Base-by-base conservation (phyloP, 2,113 vertebrate species). In the Abramis brama region DNA sequence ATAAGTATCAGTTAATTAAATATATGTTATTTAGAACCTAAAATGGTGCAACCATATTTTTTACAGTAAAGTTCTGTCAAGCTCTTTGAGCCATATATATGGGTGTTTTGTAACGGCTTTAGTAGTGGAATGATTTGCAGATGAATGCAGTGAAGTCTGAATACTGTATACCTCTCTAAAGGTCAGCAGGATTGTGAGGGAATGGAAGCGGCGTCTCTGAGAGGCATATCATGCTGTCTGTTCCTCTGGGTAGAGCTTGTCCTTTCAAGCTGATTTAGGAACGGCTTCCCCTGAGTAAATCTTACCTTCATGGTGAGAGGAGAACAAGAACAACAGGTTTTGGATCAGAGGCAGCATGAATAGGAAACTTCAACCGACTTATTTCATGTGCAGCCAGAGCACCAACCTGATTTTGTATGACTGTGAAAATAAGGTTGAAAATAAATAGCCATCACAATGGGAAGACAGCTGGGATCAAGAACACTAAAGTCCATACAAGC, bases 191-290 rank as follows among this genome's bases (percentile, higher is more conserved):
- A 81, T 81, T 68, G 60, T 66, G 60, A 68, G 59, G 50, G 60
- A 81, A 81, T 64, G 25, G 60, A 43, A 81, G 60, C 39, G 4
- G 2, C 25, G 5, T 64, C 78, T 64, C 25, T 81, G 60, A 81
- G 79, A 30, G n/a, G 30, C 59, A 30, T 50, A 81, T 81, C 79
- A 81, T 81, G 59, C 60, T 68, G 60, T 27, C 79, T 81, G 59
- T 62, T 66, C 79, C 79, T 81, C 43, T 66, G 43, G 79, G 79
- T 68, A 27, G 60, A 66, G 43, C 43, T 50, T 81, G 79, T 81
- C 79, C 79, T 81, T 81, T 68, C 60, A 81, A 81, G 79, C 79
- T 81, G 59, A 68, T 81, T 81, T 81, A 64, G 60, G 60, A 81
- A 50, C 17, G 8, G 59, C 15, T 81, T 81, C 79, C 60, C 60